Evolutionary conservation across 2,797 vertebrate genomes (phyloP).

Genomic region (Spinus pinus): DNA sequence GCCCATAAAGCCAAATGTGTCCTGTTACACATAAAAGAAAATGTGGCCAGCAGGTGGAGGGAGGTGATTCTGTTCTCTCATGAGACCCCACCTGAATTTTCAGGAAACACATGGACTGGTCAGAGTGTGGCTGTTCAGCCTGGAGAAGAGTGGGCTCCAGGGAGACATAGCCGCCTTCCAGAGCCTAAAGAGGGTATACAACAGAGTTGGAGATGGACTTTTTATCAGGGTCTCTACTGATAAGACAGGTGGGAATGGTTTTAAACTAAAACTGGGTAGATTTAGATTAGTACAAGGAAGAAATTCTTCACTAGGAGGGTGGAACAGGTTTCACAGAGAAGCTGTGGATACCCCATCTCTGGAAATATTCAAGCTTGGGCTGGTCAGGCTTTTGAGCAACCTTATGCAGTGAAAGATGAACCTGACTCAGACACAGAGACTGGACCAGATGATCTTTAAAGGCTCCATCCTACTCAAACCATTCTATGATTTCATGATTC

Average conservation of each 20-base stretch:
- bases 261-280: not conserved
- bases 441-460: not conserved
- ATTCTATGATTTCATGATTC: not conserved
- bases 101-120: not conserved
- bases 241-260: not conserved
- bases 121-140: not conserved
- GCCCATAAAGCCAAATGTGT: not conserved
- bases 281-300: not conserved
- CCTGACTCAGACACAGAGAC: not conserved
- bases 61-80: not conserved
- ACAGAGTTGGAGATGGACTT: not conserved
- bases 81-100: not conserved
- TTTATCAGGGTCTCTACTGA: not conserved
- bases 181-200: not conserved
- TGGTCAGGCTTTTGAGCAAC: not conserved
- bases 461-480: not conserved
- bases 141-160: not conserved
- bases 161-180: not conserved
- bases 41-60: not conserved
- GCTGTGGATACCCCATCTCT: not conserved
- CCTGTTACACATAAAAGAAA: not conserved
- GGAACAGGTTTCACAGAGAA: not conserved
- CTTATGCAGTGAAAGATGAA: not conserved
- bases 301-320: not conserved
- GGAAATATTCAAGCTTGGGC: not conserved